Conservation (phyloP, 2,797 vertebrate species). For the Platyrinchus mystaceus region DNA sequence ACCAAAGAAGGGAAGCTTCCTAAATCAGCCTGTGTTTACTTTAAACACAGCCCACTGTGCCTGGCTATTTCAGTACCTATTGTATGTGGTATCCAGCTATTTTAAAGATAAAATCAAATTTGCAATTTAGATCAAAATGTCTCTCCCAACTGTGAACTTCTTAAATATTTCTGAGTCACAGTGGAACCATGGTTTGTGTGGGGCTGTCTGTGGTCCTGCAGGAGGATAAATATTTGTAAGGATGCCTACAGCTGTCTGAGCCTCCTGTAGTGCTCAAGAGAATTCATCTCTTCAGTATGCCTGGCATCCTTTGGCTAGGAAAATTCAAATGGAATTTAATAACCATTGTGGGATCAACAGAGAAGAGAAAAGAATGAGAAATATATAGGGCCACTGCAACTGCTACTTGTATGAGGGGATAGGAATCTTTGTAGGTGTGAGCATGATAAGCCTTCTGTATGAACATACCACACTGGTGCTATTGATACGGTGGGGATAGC, state of each 20-base stretch:
- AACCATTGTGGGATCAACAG: background rate
- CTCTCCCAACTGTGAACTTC: background rate
- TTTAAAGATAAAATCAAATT: constrained; percentile 7
- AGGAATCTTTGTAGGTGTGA: background rate
- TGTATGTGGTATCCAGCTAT: background rate
- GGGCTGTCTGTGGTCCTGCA: background rate
- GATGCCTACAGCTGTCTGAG: background rate
- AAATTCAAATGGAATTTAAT: background rate
- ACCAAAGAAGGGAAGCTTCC: background rate
- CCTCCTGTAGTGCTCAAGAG: background rate
- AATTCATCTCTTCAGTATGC: background rate
- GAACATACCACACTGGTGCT: background rate
- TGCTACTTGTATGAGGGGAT: background rate
- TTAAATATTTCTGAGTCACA: background rate
- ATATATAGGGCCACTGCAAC: background rate
- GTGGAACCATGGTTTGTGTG: background rate
- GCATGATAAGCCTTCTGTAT: background rate
- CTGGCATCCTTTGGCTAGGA: background rate
- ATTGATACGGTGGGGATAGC: background rate
- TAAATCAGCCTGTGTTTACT: background rate
- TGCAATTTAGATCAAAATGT: background rate
- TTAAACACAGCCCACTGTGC: background rate
- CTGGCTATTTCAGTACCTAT: background rate
- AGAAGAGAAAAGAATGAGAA: background rate
- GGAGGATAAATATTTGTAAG: background rate